Base-by-base conservation (phyloP, 2,113 vertebrate species). In the Kryptolebias marmoratus region DNA sequence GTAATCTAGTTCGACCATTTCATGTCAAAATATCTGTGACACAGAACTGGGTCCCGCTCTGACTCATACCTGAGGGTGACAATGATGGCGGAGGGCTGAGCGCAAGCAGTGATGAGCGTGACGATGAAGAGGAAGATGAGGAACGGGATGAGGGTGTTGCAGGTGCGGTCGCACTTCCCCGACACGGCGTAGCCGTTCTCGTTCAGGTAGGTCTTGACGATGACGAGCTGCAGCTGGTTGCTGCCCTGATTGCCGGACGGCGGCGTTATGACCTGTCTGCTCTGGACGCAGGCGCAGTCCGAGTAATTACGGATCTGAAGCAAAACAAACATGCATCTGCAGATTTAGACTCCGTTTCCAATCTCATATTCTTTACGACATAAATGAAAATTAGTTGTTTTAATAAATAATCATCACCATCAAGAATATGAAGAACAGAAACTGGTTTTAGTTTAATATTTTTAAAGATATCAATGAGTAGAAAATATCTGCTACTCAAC, bases 81-180 rank as follows among this genome's bases (percentile, higher is more conserved):
- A 59, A 99, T 99, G 93, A 99, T 98, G 81, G 96, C 97, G 4
- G 98, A 98, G 0, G 98, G 98, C 71, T 99, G 98, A 42, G 96
- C 98, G 1, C 98, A 99, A 0, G 97, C 97, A 4, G 98, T 99
- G 87, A 99, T 99, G 69, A 99, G 96, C 7, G 97, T 99, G 68
- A 99, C 98, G 28, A 99, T 99, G 92, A 99, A 99, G 52, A 99
- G 97, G 16, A 99, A 99, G 81, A 98, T 90, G 78, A 99, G 94
- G 94, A 99, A 99, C 0, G 98, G 97, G 86, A 99, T 96, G 58
- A 99, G 97, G 0, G 98, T 99, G 77, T 94, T 96, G 92, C 98
- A 99, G 86, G 95, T 93, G 62, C 97, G 94, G 62, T 98, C 91
- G 16, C 98, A 99, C 91, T 98, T 98, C 79, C 98, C 97, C 0